Base-by-base conservation (phyloP, 2,888 invertebrate genomes). In the Zelleria hepariella region DNA sequence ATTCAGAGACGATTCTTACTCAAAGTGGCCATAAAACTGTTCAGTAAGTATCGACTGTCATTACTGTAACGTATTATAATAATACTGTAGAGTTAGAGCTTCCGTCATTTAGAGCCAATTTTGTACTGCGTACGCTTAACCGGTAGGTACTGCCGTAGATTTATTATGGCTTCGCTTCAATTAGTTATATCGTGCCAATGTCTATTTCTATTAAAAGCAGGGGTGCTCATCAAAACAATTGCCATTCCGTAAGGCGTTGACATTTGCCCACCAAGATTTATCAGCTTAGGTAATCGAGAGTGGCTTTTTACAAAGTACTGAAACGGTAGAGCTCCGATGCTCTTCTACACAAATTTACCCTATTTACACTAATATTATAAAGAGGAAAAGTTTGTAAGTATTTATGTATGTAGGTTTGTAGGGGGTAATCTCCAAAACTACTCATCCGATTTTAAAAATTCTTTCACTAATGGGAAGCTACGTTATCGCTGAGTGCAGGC, bases 71-170 rank as follows among this genome's bases (percentile, higher is more conserved):
- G 32, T 58, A 24, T 25, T 52, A 23, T 59, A n/a, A n/a, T 58
- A 27, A 47, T 59, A 10, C 20, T 55, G 21, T 49, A 42, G 8
- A 53, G 42, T 58, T 60, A 53, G 59, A 61, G 57, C 58, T 53
- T 55, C 54, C 27, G 55, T 55, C 20, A 8, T 55, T 27, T 55
- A 21, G 32, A 55, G 55, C 55, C 55, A 55, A 32, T 26, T 54
- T 26, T 26, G 49, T 51, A 8, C 51, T 51, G 20, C 7, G 24
- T 53, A 48, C 18, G 48, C 48, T 48, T 48, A 48, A n/a, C 48
- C 18, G 20, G 48, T 48, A 48, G 48, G 48, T n/a, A 20, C 20
- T 7, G 49, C 20, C 5, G 20, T 49, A 49, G 49, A 49, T 20
- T 8, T 42, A 42, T 1, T 42, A 42, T 20, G 20, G 49, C 20